Base-by-base conservation (phyloP, 2,888 invertebrate genomes). In the Eupithecia subumbrata region DNA sequence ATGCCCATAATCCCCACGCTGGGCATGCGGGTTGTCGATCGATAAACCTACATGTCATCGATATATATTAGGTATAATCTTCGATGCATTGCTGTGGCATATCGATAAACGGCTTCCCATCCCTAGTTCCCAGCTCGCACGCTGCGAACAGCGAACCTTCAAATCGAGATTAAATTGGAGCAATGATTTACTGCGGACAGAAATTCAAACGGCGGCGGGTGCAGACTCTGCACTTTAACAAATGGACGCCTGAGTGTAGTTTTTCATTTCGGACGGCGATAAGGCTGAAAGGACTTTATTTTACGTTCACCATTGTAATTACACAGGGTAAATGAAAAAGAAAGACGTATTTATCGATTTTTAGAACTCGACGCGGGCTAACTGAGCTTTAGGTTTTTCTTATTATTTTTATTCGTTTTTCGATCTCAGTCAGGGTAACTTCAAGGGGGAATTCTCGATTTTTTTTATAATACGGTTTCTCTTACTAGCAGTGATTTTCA, bases 161-260 rank as follows among this genome's bases (percentile, higher is more conserved):
- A 72, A 79, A 75, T 72, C 74, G 75, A 75, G 75, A 79, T 79
- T 75, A 74, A 80, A 79, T 79, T 80, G 75, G 78, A 75, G 75
- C 71, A 75, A 71, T 78, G 80, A 80, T 77, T 77, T 78, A 80
- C 75, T 78, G 75, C 74, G 25, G 48, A 30, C 63, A n/a, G 76
- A 80, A 56, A 75, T 76, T 76, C 43, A 56, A 76, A 66, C 60
- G 74, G 11, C 69, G 37, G 73, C 45, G 73, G 67, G n/a, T 69
- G 74, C 72, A 69, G 45, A 12, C 70, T 75, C 66, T 73, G 66
- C 71, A 64, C 71, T 73, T 75, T 69, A 30, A 72, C 56, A 72
- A 74, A 71, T 77, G 72, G 67, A 72, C 18, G 64, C 43, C 40
- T 56, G 14, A 69, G 69, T 70, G 69, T 34, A 11, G 60, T 60